Base-by-base conservation (phyloP, 2,797 vertebrate genomes). In the Helarctos malayanus region DNA sequence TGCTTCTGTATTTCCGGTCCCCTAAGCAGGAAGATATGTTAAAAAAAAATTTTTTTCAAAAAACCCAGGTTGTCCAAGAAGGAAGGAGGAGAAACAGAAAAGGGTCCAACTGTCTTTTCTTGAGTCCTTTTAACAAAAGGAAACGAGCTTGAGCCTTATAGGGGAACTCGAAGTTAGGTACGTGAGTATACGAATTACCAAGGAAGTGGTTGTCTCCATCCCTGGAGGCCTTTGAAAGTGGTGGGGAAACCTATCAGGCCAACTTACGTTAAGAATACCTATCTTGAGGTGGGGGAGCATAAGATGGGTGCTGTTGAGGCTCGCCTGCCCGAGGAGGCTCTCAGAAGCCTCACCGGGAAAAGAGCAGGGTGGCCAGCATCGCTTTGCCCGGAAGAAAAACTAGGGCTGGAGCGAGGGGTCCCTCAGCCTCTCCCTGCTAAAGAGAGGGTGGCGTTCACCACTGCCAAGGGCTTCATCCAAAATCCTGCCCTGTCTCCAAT, bases 1-100 rank as follows among this genome's bases (percentile, higher is more conserved):
- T n/a, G 57, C 54, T 91, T 95, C 69, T 95, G 84, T 80, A 47
- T 92, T 69, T 94, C 79, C 27, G 27, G 45, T 69, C 61, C 65
- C 45, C 35, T 65, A 80, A 96, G 59, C 78, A 93, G 82, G 21
- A 56, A 94, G 75, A 94, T 82, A 90, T 89, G 49, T 97, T 91
- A 35, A 16, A 15, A 12, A 63, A 14, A 21, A 68, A 18, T 15
- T 75, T 32, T 80, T 47, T 87, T 12, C 81, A 21, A n/a, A 65
- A 89, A 91, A 68, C n/a, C 19, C 52, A 65, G 19, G 32, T 71
- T 94, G 73, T 73, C 81, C 82, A 21, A 54, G 32, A 19, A 96
- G 27, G 45, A 83, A 86, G 47, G 61, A 87, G 68, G 41, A 23
- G 56, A 95, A 65, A 38, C 15, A n/a, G 68, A 57, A 92, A 95